Base-by-base conservation (phyloP, 2,888 invertebrate species). In the Melanostoma scalare region DNA sequence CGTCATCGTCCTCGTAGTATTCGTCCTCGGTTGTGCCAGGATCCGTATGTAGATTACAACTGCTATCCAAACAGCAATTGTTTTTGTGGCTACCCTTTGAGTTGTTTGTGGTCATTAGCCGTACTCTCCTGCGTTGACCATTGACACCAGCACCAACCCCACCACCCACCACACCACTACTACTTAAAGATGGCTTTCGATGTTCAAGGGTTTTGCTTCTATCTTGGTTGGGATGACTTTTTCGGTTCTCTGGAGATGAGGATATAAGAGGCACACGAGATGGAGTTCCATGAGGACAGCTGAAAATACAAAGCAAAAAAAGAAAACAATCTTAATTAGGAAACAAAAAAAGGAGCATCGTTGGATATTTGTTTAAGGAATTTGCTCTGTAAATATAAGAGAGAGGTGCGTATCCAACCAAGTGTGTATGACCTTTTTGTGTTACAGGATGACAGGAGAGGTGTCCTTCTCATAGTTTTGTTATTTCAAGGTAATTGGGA, bases 241-340 rank as follows among this genome's bases (percentile, higher is more conserved):
- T 84, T n/a, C 78, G 40, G 30, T 56, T 67, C 31, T 56, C 71
- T 36, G 82, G 77, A 53, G 82, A 74, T 77, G 87, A 88, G 93
- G 94, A 94, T 87, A 95, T 94, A 88, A 96, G 92, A 87, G 96
- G 96, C 88, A 95, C 94, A 89, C 95, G 92, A 76, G 96, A 96
- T 56, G 96, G 96, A 2, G 96, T 96, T 86, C 95, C 95, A 89
- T 95, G 95, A 2, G 93, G 89, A 85, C 90, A 91, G 75, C 89
- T 90, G 81, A 88, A 90, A 87, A 36, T 55, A 63, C 76, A 84
- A 55, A 63, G 60, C 55, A 74, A 58, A 67, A 67, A 63, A 56
- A 73, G 56, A 74, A 56, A 69, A 52, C 5, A 60, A 53, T 80
- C 44, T 60, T 46, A 68, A 74, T 61, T 67, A 79, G 55, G 31